phyloP scores from a whole-genome alignment of 1,140 invertebrate species.

The Artemia franciscana region DNA sequence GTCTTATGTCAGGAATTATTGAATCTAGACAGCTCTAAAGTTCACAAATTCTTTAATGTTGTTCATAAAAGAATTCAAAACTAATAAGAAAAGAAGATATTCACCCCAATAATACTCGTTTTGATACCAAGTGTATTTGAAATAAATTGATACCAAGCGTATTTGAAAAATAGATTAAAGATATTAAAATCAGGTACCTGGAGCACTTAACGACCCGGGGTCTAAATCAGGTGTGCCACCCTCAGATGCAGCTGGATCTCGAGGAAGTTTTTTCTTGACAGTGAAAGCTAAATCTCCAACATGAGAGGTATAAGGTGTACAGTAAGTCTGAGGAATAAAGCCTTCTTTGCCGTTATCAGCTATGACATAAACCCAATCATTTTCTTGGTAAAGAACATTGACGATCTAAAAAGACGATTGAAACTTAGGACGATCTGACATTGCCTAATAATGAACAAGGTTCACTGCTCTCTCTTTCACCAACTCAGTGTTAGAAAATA shows the following conservation, averaged over 20 bases:
- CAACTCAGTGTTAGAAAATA: no score
- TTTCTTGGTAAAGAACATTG: conserved; percentile 75
- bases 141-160: no score
- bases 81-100: no score
- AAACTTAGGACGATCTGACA: no score
- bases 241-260: conserved; percentile 24
- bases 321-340: conserved; percentile 82
- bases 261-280: conserved; percentile 60
- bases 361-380: conserved; percentile 90
- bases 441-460: no score
- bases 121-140: no score
- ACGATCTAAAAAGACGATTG: conserved; percentile 38
- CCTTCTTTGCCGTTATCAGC: conserved; percentile 66
- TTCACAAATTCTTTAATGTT: no score
- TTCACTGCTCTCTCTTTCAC: no score
- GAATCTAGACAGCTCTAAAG: no score
- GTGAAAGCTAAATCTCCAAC: conserved; percentile 42
- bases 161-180: conserved; percentile 8
- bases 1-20: no score
- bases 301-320: conserved; percentile 55
- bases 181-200: neutral
- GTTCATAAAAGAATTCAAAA: no score
- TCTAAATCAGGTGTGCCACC: conserved; percentile 1
- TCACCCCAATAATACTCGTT: no score
- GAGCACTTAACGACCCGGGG: neutral